Evolutionary conservation across 1,140 invertebrate species (phyloP), one percentile per base, ranked within the genome.

Genomic region (Solenopsis invicta): DNA sequence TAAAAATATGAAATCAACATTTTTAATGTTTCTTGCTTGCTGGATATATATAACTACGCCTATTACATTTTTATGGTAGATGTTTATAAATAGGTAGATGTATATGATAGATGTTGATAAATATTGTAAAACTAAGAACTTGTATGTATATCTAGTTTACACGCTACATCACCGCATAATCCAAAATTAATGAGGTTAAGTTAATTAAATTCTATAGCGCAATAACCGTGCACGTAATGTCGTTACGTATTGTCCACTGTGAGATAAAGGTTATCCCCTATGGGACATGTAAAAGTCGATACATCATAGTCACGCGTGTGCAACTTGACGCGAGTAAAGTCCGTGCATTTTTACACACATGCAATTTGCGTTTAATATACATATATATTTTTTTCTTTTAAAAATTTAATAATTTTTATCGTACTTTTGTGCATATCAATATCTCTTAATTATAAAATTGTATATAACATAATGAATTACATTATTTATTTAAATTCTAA

Each of bases 201-300:
- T 84, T 91, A 92, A 91, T 92, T 91, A 92, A 93, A 92, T 90
- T 90, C 50, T 72, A 41, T 78, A 80, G 71, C 84, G 85, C 77
- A 88, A 91, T 88, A 89, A 64, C 84, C 76, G 71, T 81, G 69
- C 88, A 88, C 74, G 74, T 90, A 89, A 92, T 87, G 16, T 77
- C 86, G 69, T 89, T 90, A 87, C 71, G 75, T 71, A 64, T 81
- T 34, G 64, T 87, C 91, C 76, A 50, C 50, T 61, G 64, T 64
- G 62, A 78, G 64, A 91, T 91, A 74, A 85, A 88, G 88, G 81
- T 91, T 86, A 89, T 89, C 92, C 87, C 78, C 71, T 56, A 64
- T 69, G 87, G 82, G 77, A 24, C 29, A 41, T 45, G 41, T 48
- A 72, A 37, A 77, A 86, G 86, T 91, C 87, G 82, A 90, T 90